A percentile compares a stretch with the other conserved stretches of the same genome.
These are phyloP conservation scores for Leptinotarsa defecta DNA, from an alignment of 1,140 invertebrate species.

Conservation along the genomic window DNA sequence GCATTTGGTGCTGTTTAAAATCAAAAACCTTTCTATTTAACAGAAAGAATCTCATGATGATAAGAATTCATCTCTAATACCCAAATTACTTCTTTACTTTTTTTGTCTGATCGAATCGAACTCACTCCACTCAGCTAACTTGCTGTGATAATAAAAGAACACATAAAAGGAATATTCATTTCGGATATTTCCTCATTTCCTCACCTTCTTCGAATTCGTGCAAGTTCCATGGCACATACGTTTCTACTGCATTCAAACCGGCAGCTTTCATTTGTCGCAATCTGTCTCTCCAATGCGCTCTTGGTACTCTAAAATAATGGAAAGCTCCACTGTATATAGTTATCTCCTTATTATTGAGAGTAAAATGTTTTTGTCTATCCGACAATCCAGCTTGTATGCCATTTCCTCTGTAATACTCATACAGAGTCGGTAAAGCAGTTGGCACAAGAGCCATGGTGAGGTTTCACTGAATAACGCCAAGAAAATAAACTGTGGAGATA, in stretches of 20 bases:
- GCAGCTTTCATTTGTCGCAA: conserved; percentile 77
- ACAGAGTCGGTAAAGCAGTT: conserved; percentile 46
- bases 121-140: not conserved
- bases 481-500: not conserved
- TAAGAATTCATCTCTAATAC: not conserved
- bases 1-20: too few species aligned
- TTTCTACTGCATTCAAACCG: conserved; percentile 88
- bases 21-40: too few species aligned
- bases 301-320: conserved; percentile 88
- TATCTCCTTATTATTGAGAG: conserved; percentile 45
- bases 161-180: not conserved
- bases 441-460: conserved; percentile 33
- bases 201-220: conserved; percentile 69
- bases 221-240: conserved; percentile 93
- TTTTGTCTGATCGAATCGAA: conserved; percentile 4
- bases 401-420: conserved; percentile 48
- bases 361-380: conserved; percentile 45
- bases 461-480: not conserved
- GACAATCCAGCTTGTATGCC: conserved; percentile 44
- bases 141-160: not conserved
- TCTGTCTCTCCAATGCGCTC: conserved; percentile 56
- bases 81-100: not conserved
- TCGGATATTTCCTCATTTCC: not conserved
- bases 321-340: conserved; percentile 70
- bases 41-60: too few species aligned